Base-by-base conservation (phyloP, 2,888 invertebrate genomes). In the Drosophila rubida region DNA sequence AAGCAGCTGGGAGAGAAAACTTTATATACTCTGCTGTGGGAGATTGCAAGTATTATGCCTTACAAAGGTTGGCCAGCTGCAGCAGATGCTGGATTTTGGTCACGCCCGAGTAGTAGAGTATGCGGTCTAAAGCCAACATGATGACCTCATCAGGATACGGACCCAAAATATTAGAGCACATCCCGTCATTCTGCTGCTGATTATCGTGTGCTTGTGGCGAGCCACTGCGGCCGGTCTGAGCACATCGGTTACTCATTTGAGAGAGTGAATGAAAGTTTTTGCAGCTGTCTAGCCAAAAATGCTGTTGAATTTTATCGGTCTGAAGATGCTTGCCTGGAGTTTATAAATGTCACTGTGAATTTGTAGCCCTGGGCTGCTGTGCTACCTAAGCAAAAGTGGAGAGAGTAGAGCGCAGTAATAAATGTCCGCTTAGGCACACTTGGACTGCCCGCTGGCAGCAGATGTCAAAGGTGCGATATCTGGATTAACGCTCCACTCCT, bases 391-490 rank as follows among this genome's bases (percentile, higher is more conserved):
- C 5, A 25, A 1, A 27, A n/a, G 7, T 7, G 27, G 8, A 39
- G 4, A 23, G 11, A 23, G 9, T 22, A 27, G 35, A 13, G 39
- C 42, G 45, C 61, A 55, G 35, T 62, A 69, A 69, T 74, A 73
- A 73, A 72, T 64, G 69, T 67, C 68, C 69, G 64, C 69, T 81
- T 79, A 71, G 78, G 61, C 60, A 60, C 69, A 59, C 54, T 46
- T 16, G 39, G 50, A 46, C 42, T 57, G 39, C 66, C 55, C 9
- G 46, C 54, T 11, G 66, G 48, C 78, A 85, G 48, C 78, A 85
- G 84, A 84, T 87, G 88, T 87, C 88, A 86, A 88, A 89, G 88
- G 88, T 87, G 88, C 71, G 88, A 88, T 88, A 84, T 87, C 78
- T 72, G 78, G 80, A 71, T 81, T 86, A 78, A 59, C 68, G 66